phyloP scores from a whole-genome alignment of 2,797 vertebrate genomes.

The Apodemus agrarius region DNA sequence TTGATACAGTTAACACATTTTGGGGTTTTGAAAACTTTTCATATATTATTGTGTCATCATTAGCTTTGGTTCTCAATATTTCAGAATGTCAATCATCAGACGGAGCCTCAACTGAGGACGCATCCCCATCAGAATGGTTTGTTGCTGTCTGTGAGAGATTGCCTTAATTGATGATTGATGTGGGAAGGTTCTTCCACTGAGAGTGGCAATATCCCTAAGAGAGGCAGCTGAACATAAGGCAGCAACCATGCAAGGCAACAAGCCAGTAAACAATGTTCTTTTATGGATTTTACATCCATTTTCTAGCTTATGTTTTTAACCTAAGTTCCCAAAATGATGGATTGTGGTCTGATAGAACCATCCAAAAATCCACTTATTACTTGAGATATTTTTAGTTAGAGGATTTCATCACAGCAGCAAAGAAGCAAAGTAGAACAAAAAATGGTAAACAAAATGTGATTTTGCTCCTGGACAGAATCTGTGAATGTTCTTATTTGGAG shows the following conservation, averaged over 20 bases:
- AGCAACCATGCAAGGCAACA: neutral
- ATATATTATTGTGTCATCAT: neutral
- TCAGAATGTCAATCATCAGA: neutral
- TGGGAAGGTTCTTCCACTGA: neutral
- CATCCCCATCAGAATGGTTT: neutral
- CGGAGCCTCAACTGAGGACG: neutral
- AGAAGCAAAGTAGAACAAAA: neutral
- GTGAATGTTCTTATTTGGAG: neutral
- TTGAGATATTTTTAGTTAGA: neutral
- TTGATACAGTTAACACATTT: neutral
- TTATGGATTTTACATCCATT: neutral
- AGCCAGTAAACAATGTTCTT: neutral
- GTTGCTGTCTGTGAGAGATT: neutral
- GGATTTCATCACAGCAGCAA: neutral
- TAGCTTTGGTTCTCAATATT: neutral
- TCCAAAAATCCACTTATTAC: neutral
- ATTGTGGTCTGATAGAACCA: neutral
- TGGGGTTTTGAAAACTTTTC: neutral
- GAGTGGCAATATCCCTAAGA: neutral
- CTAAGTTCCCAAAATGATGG: neutral
- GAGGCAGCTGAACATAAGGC: neutral
- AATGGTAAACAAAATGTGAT: neutral
- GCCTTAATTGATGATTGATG: neutral
- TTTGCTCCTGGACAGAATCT: neutral
- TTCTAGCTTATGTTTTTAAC: neutral